Evolutionary conservation across 2,797 vertebrate species (phyloP), one percentile per base, ranked within the genome.

Genomic region (Tapirus indicus): DNA sequence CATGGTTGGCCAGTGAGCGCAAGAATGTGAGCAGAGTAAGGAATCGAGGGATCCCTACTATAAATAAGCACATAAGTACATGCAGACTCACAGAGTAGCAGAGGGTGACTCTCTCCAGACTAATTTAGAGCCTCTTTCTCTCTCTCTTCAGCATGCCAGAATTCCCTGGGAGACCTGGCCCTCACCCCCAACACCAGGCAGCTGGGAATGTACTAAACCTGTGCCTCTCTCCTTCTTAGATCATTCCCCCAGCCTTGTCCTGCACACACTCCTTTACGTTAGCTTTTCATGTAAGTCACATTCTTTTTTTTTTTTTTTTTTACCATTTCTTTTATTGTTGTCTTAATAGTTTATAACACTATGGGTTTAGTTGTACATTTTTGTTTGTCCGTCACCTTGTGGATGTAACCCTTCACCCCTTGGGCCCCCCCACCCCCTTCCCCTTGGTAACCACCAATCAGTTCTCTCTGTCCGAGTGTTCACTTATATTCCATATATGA

Each of bases 71-170:
- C 1, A 29, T 2, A 2, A 16, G 5, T 11, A 4, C 20, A 0
- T 0, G 6, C 1, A 14, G 27, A 20, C 32, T 0, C 1, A 7
- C 0, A 11, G 1, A 27, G 44, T 0, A 18, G 49, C 17, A 5
- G 38, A n/a, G 4, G 0, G 2, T 0, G 32, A 13, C 11, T 10
- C 29, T 62, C 5, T 29, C 47, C 32, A 23, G 29, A 18, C 47
- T 9, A 2, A 17, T 1, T 7, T 14, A 4, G 1, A 91, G 32
- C 5, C 16, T 13, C 10, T 66, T 18, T 60, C n/a, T 12, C 35
- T 14, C 21, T 5, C n/a, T 4, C 17, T 14, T 12, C 13, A 16
- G 38, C 47, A 35, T 17, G n/a, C 64, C 84, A 32, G 71, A 21
- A 52, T 27, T 71, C 69, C 25, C 25, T 0, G 29, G 47, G 64